These are phyloP conservation scores for Timema cristinae DNA, from an alignment of 2,888 invertebrate species.

Conservation along the genomic window DNA sequence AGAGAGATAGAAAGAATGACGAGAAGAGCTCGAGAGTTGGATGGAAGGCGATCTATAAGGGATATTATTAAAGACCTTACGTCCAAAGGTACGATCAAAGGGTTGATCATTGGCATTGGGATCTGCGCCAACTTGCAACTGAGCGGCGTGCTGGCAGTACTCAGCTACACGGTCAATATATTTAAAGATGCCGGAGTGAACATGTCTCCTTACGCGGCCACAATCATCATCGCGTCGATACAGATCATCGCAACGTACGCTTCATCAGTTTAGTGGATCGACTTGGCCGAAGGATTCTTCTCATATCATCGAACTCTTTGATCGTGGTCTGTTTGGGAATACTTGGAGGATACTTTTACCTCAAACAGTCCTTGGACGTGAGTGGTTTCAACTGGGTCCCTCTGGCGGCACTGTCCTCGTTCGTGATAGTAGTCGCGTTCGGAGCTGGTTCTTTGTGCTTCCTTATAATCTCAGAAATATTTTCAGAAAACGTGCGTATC, in stretches of 20 bases:
- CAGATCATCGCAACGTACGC: constrained; percentile 40
- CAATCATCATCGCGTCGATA: constrained; percentile 46
- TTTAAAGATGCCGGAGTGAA: constrained; percentile 38
- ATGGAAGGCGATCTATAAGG: constrained; percentile 32
- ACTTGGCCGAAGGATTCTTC: constrained; percentile 46
- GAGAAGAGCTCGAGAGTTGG: constrained; percentile 39
- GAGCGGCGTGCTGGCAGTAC: constrained; percentile 47
- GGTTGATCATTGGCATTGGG: constrained; percentile 43
- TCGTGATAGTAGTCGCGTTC: constrained; percentile 19
- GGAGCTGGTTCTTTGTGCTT: constrained; percentile 24
- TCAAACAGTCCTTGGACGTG: constrained; percentile 24
- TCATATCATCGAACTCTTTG: constrained; percentile 44
- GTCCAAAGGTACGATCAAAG: constrained; percentile 29
- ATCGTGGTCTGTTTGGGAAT: constrained; percentile 39
- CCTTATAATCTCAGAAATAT: constrained; percentile 26
- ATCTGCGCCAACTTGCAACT: constrained; percentile 46
- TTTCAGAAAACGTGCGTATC: constrained; percentile 19
- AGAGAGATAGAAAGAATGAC: constrained; percentile 37
- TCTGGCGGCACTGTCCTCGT: constrained; percentile 17
- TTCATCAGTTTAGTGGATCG: constrained; percentile 42
- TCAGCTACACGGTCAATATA: constrained; percentile 41
- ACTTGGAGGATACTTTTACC: constrained; percentile 40
- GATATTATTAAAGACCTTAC: constrained; percentile 38
- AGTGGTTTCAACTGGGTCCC: constrained; percentile 19
- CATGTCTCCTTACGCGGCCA: constrained; percentile 39